These are phyloP conservation scores for Lordiphosa stackelbergi DNA, from an alignment of 1,140 invertebrate genomes.

Conservation along the genomic window DNA sequence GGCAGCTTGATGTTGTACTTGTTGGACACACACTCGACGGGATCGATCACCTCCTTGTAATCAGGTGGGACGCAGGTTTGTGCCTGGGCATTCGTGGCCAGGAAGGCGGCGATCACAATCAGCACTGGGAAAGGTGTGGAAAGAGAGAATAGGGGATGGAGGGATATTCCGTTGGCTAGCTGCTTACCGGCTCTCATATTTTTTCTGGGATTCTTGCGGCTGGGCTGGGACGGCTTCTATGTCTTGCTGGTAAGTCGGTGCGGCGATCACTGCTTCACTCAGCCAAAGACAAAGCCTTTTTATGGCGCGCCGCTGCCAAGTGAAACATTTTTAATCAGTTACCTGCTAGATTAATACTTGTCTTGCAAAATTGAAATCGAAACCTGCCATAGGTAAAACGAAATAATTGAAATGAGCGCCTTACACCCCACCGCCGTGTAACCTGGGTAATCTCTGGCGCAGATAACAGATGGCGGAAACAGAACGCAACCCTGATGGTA, in stretches of 20 bases:
- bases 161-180: slow-evolving; percentile 7
- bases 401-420: slow-evolving; percentile 33
- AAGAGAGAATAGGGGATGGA: neutral
- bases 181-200: slow-evolving; percentile 62
- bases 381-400: slow-evolving; percentile 28
- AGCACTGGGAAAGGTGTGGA: slow-evolving; percentile 29
- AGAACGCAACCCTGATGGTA: neutral
- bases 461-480: slow-evolving; percentile 28
- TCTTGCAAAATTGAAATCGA: slow-evolving; percentile 52
- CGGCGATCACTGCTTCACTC: slow-evolving; percentile 50
- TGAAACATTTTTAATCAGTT: slow-evolving; percentile 54
- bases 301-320: slow-evolving; percentile 36
- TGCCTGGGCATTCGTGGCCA: slow-evolving; percentile 36
- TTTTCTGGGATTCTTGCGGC: slow-evolving; percentile 16
- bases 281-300: slow-evolving; percentile 39
- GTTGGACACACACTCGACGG: slow-evolving; percentile 13
- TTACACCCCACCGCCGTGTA: slow-evolving; percentile 26
- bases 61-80: slow-evolving; percentile 9
- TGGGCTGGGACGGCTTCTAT: slow-evolving; percentile 10
- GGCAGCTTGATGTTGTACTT: slow-evolving; percentile 27
- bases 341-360: slow-evolving; percentile 61
- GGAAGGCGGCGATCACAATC: slow-evolving; percentile 33
- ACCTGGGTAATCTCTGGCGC: slow-evolving; percentile 23
- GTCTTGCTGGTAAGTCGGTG: slow-evolving; percentile 44
- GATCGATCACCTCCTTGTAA: slow-evolving; percentile 21